Percentiles rank a stretch among this genome's conserved stretches.
Evolutionary conservation across 2,797 vertebrate genomes (phyloP).

Genomic region (Harpagifer antarcticus): DNA sequence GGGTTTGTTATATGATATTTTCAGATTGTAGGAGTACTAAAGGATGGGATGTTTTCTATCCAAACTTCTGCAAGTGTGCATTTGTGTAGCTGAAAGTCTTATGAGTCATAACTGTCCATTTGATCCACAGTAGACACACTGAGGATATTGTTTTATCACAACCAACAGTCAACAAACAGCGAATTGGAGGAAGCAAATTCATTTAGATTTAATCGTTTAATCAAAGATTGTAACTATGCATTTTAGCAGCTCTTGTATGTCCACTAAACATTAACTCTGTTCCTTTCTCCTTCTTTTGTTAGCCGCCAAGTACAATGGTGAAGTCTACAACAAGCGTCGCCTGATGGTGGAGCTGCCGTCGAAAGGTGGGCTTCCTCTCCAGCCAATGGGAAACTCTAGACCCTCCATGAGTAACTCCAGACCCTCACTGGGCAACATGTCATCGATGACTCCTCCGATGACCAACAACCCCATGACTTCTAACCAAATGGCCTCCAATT

Average conservation of each 20-base stretch:
- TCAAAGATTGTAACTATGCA: constrained; percentile 1
- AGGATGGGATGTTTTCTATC: constrained; percentile 40
- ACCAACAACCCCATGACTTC: constrained; percentile 71
- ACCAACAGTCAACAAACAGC: neutral
- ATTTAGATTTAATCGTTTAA: constrained; percentile 21
- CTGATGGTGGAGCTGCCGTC: constrained; percentile 93
- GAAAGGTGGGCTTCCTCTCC: constrained; percentile 93
- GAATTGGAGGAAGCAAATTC: neutral
- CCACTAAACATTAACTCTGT: constrained; percentile 15
- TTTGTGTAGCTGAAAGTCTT: constrained; percentile 26
- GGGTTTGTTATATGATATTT: constrained; percentile 37
- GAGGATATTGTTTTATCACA: constrained; percentile 11
- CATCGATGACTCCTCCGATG: constrained; percentile 67
- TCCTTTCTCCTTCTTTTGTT: constrained; percentile 36
- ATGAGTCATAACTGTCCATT: constrained; percentile 42
- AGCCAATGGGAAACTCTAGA: constrained; percentile 87
- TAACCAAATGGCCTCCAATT: constrained; percentile 69
- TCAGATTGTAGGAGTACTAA: constrained; percentile 48
- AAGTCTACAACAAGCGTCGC: constrained; percentile 93
- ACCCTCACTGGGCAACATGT: constrained; percentile 78
- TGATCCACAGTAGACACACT: constrained; percentile 1
- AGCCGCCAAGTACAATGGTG: constrained; percentile 96
- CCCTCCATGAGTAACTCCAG: constrained; percentile 82
- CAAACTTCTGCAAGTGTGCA: constrained; percentile 30
- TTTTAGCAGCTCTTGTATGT: constrained; percentile 15